phyloP scores from a whole-genome alignment of 2,888 invertebrate genomes.

The Adelognathus sp. region DNA sequence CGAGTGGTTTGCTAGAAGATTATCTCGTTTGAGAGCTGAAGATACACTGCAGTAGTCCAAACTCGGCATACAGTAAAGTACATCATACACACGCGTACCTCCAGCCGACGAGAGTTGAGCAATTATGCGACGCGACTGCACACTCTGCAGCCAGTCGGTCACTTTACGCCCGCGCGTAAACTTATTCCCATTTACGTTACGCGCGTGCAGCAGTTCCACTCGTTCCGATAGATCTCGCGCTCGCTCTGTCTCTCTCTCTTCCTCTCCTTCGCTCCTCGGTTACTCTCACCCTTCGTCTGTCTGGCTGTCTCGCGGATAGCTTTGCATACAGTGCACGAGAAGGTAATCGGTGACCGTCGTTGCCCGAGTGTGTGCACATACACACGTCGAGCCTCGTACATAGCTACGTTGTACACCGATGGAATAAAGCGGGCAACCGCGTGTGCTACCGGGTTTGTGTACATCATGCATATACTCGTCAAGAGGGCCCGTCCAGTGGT shows the following conservation, averaged over 20 bases:
- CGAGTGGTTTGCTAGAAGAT: neutral
- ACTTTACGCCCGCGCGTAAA: slow-evolving; percentile 52
- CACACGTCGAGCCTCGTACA: slow-evolving; percentile 14
- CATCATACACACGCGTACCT: neutral
- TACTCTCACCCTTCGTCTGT: slow-evolving; percentile 39
- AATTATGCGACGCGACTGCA: slow-evolving; percentile 23
- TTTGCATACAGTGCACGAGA: slow-evolving; percentile 22
- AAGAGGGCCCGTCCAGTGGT: neutral
- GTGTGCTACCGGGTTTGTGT: slow-evolving; percentile 8
- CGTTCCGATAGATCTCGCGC: slow-evolving; percentile 9
- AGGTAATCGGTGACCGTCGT: slow-evolving; percentile 45
- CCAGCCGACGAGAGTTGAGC: slow-evolving; percentile 15
- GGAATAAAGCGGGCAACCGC: slow-evolving; percentile 15
- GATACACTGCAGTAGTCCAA: slow-evolving; percentile 1
- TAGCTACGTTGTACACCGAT: neutral
- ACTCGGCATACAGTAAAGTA: neutral
- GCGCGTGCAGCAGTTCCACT: slow-evolving; percentile 10
- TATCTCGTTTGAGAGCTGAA: slow-evolving; percentile 20
- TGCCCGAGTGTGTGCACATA: neutral
- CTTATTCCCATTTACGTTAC: slow-evolving; percentile 30
- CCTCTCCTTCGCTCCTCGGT: slow-evolving; percentile 23
- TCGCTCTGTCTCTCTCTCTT: no score
- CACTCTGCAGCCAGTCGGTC: no score
- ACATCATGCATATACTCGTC: neutral
- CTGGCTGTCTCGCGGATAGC: slow-evolving; percentile 6